phyloP scores from a whole-genome alignment of 2,888 invertebrate genomes.

The Lysandra coridon region DNA sequence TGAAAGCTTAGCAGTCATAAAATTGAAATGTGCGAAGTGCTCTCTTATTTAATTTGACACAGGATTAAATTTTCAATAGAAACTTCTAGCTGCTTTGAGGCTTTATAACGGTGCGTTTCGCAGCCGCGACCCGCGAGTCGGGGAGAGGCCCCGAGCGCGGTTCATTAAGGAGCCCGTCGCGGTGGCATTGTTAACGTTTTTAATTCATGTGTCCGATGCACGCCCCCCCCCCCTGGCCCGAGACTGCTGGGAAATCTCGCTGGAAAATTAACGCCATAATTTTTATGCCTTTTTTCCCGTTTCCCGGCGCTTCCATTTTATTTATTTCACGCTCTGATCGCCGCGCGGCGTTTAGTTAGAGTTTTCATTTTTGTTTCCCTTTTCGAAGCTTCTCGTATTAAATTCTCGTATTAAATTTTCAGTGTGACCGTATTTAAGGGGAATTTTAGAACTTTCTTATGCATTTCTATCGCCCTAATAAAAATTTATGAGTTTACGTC shows the following conservation, averaged over 20 bases:
- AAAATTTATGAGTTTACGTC: constrained; percentile 1
- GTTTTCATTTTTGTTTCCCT: constrained; percentile 57
- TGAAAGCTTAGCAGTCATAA: constrained; percentile 20
- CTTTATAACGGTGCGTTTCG: constrained; percentile 34
- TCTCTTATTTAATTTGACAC: constrained; percentile 1
- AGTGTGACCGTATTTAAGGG: constrained; percentile 3
- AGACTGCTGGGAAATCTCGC: constrained; percentile 76
- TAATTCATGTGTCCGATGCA: constrained; percentile 79
- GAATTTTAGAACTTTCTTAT: constrained; percentile 1
- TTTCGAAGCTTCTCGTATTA: constrained; percentile 51
- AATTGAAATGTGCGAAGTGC: constrained; percentile 10
- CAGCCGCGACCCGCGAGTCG: constrained; percentile 37
- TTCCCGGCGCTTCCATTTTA: constrained; percentile 67
- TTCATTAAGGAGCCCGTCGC: constrained; percentile 73
- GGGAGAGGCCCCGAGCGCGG: constrained; percentile 50
- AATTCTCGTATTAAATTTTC: constrained; percentile 40
- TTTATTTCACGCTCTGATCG: constrained; percentile 76
- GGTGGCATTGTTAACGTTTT: constrained; percentile 76
- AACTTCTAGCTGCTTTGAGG: constrained; percentile 22
- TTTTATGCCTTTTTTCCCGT: constrained; percentile 63
- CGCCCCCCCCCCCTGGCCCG: constrained; percentile 58
- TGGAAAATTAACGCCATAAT: constrained; percentile 78
- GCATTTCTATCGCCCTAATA: not conserved
- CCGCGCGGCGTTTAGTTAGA: constrained; percentile 64
- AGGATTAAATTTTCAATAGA: constrained; percentile 26